Conservation (phyloP, 2,113 vertebrate species). For the Boleophthalmus pectinirostris region DNA sequence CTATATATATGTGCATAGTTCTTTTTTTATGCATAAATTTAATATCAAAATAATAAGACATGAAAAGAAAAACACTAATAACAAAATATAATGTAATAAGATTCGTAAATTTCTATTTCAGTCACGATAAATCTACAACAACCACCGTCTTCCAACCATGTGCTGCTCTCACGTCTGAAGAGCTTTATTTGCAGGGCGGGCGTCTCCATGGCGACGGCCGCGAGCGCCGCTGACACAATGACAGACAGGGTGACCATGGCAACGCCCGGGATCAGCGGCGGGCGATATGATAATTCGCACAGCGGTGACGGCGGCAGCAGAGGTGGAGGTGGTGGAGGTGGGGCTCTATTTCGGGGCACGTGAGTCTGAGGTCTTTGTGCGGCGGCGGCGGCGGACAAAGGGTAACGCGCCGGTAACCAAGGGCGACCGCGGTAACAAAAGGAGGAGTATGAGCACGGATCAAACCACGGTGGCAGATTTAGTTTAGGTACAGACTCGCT, state of each 20-base stretch:
- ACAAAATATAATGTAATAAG: no score
- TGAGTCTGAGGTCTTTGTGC: conserved; percentile 62
- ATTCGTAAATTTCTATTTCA: not conserved
- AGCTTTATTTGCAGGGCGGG: conserved; percentile 67
- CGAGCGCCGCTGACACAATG: conserved; percentile 77
- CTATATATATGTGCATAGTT: no score
- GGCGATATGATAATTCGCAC: conserved; percentile 74
- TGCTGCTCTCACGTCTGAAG: conserved; percentile 65
- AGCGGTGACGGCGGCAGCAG: no score
- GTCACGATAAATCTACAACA: not conserved
- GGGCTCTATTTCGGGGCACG: conserved; percentile 45
- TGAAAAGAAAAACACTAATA: no score
- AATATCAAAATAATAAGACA: no score
- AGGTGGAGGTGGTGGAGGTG: conserved; percentile 56
- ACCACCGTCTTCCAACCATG: no score
- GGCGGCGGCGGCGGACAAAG: conserved; percentile 54
- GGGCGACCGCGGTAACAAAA: conserved; percentile 66
- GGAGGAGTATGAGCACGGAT: conserved; percentile 49
- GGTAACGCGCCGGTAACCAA: conserved; percentile 61
- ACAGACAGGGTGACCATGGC: conserved; percentile 75
- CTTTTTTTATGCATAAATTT: no score
- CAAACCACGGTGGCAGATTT: conserved; percentile 10
- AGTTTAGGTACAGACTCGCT: not conserved
- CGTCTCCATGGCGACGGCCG: conserved; percentile 76
- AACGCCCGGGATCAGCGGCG: conserved; percentile 71